Base-by-base conservation (phyloP, 2,113 vertebrate genomes). In the Chaenocephalus aceratus region DNA sequence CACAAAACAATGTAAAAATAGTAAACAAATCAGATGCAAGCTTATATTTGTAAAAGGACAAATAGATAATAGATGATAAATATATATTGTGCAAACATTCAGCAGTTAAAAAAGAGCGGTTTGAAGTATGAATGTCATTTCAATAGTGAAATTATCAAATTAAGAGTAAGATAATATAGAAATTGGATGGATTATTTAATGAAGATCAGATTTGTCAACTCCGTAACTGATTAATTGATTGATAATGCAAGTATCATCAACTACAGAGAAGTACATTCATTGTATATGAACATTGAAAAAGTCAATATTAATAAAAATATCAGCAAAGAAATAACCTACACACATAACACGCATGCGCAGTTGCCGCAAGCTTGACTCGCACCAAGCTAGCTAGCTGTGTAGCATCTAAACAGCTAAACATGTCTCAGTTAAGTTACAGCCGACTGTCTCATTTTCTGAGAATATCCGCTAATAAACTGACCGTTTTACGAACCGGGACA, bases 381-480 rank as follows among this genome's bases (percentile, higher is more conserved):
- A 5, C 6, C 6, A 74, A 21, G n/a, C 51, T 23, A 52, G 44
- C 10, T 10, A 3, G 2, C 11, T 3, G 34, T 2, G 61, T 1
- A 3, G 57, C 23, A 7, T 41, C 51, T 1, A 18, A 77, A n/a
- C 63, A 54, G n/a, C 64, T 46, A 9, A 87, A 74, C 54, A 91
- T 94, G 93, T 59, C 73, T 46, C 67, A 41, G 18, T 53, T 71
- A 36, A 87, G 80, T 0, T 90, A 80, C 82, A 83, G 83, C 66
- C 89, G 53, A 72, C 6, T 94, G 14, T 79, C 82, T 0, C 75
- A 73, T 80, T 64, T 94, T 11, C 71, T 91, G 10, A 88, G 26
- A 70, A 5, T 44, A 1, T 61, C 26, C 0, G 75, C 21, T 0
- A 60, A 52, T 49, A 85, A 67, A 68, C 5, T 56, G 0, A 23